These are phyloP conservation scores for Merodon equestris DNA, from an alignment of 2,888 invertebrate species.

Conservation along the genomic window DNA sequence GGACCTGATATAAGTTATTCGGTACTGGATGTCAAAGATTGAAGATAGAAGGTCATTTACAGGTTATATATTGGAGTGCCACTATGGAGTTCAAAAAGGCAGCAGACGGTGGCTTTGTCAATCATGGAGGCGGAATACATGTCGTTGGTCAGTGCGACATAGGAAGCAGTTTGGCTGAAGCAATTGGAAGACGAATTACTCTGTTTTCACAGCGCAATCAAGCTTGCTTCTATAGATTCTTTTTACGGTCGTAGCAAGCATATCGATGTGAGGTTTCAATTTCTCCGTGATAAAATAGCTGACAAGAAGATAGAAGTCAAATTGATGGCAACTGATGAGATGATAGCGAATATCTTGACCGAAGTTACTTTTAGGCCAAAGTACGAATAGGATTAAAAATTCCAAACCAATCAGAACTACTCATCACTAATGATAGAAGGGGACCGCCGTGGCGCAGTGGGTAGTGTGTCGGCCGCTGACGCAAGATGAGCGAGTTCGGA, in stretches of 20 bases:
- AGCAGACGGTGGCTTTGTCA: slow-evolving; percentile 51
- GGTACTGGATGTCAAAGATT: slow-evolving; percentile 56
- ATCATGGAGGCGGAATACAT: slow-evolving; percentile 62
- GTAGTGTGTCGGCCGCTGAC: too few species aligned
- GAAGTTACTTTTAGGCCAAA: too few species aligned
- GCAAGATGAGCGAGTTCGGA: too few species aligned
- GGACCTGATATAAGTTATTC: slow-evolving; percentile 66
- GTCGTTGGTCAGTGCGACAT: too few species aligned
- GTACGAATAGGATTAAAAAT: too few species aligned
- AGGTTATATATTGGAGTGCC: slow-evolving; percentile 49
- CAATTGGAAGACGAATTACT: slow-evolving; percentile 52
- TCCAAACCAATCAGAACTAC: too few species aligned
- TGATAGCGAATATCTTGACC: too few species aligned
- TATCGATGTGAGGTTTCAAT: too few species aligned
- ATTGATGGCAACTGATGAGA: too few species aligned
- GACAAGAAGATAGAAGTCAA: slow-evolving; percentile 1
- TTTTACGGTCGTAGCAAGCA: not conserved
- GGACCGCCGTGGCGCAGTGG: too few species aligned
- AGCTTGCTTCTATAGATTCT: not conserved
- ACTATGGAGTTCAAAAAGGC: slow-evolving; percentile 55
- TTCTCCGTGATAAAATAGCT: too few species aligned
- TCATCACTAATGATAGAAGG: too few species aligned
- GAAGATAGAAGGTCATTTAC: slow-evolving; percentile 44
- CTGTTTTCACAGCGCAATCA: slow-evolving; percentile 39
- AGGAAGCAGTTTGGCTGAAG: slow-evolving; percentile 38